Evolutionary conservation across 2,888 invertebrate species (phyloP), one percentile per base, ranked within the genome.

Genomic region (Dermolepida albohirtum): DNA sequence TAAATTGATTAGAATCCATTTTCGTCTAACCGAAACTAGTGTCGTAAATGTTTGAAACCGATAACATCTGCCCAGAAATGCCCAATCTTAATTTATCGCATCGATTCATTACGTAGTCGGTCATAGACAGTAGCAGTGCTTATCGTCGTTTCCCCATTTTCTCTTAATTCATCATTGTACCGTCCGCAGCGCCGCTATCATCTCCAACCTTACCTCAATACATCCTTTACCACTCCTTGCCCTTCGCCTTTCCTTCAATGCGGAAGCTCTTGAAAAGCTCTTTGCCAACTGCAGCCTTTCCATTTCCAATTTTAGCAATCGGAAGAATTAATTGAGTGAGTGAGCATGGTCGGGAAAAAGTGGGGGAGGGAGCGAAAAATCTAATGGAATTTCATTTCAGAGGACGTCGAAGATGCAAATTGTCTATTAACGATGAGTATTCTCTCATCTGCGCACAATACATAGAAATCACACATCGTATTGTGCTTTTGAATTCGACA

Each of bases 271-370:
- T 39, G 54, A 40, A 54, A 54, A 54, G 54, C 54, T 57, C 57
- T 57, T 57, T 34, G 59, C 59, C 59, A 47, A 62, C 47, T 62
- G 59, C 59, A 62, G 59, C 59, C 47, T 47, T 47, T 47, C 59
- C 59, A 34, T 62, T 62, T 47, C 59, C 59, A 62, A 62, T 62
- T 62, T 39, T 34, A 62, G 47, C 59, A 62, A 62, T 62, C 47
- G 59, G 47, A 47, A 47, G 59, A 62, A 62, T 62, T 62, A 62
- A 62, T 62, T 62, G 59, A 62, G 47, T 29, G 59, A 47, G 59
- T 59, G 47, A 59, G 34, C 39, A 47, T 47, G 59, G 47, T 14
- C 14, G 39, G 34, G 40, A n/a, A 17, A 51, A 34, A 62, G 59
- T 47, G 40, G 16, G 34, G 22, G 40, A n/a, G 16, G 29, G 29